Percentiles rank a stretch among this genome's conserved stretches.
phyloP scores from a whole-genome alignment of 1,140 invertebrate genomes.

The Bursaphelenchus mucronatus region DNA sequence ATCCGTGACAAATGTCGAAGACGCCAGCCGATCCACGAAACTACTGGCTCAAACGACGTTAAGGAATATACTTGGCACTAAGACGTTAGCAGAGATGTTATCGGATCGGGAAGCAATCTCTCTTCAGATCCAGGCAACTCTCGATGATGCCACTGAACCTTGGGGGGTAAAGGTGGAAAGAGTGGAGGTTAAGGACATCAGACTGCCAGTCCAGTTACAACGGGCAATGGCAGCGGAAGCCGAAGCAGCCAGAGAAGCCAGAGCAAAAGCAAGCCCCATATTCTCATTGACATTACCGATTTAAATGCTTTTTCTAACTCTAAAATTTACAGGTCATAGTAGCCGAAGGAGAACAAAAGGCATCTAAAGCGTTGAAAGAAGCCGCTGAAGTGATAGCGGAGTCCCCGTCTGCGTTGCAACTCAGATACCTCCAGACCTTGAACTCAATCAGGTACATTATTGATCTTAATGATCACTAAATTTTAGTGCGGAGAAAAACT shows the following conservation, averaged over 20 bases:
- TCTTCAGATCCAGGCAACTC: constrained; percentile 63
- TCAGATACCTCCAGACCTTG: constrained; percentile 67
- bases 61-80: constrained; percentile 61
- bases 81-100: constrained; percentile 59
- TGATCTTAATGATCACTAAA: background rate
- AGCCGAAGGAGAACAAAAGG: constrained; percentile 64
- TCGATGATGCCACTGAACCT: constrained; percentile 84
- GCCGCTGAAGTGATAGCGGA: constrained; percentile 66
- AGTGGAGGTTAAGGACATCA: constrained; percentile 64
- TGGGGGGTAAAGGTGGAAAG: constrained; percentile 70
- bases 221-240: constrained; percentile 53
- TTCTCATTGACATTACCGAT: constrained; percentile 27
- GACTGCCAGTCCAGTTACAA: constrained; percentile 52
- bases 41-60: constrained; percentile 61
- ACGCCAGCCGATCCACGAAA: constrained; percentile 72
- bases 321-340: constrained; percentile 60
- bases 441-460: constrained; percentile 63
- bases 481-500: constrained; percentile 84
- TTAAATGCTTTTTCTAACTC: constrained; percentile 19
- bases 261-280: constrained; percentile 48
- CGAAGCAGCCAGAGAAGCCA: constrained; percentile 58
- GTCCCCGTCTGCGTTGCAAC: constrained; percentile 78
- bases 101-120: constrained; percentile 64
- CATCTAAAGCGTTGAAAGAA: constrained; percentile 62
- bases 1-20: constrained; percentile 91